Conservation (phyloP, 2,797 vertebrate genomes). For the Tamandua tetradactyla region DNA sequence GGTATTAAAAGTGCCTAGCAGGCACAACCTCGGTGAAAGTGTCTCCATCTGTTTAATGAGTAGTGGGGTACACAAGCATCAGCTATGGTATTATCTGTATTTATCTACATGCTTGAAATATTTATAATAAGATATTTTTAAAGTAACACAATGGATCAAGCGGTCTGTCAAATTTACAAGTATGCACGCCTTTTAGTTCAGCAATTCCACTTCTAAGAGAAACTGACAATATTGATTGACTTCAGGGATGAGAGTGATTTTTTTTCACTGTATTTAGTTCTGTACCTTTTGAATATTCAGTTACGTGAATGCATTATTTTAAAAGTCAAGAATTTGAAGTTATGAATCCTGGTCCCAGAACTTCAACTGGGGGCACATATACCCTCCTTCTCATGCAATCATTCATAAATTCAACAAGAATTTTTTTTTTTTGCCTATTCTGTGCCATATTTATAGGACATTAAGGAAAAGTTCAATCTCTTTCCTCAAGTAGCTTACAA, state of each 20-base stretch:
- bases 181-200: not conserved
- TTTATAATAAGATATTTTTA: slow-evolving; percentile 1
- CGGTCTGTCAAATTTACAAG: slow-evolving; percentile 30
- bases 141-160: not conserved
- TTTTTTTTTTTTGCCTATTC: not conserved
- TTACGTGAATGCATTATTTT: not conserved
- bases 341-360: slow-evolving; percentile 9
- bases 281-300: slow-evolving; percentile 10
- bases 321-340: slow-evolving; percentile 6
- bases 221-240: not conserved
- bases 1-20: not conserved
- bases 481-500: not conserved
- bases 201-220: slow-evolving; percentile 42
- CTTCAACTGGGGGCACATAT: not conserved
- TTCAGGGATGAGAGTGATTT: not conserved
- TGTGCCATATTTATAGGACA: not conserved
- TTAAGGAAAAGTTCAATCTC: not conserved
- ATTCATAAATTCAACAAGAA: not conserved
- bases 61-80: not conserved
- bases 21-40: not conserved
- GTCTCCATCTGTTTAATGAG: slow-evolving; percentile 21
- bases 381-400: not conserved
- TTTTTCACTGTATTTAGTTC: not conserved
- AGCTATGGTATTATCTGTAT: not conserved
- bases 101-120: slow-evolving; percentile 34